phyloP scores from a whole-genome alignment of 2,797 vertebrate species.

The Trematomus bernacchii region DNA sequence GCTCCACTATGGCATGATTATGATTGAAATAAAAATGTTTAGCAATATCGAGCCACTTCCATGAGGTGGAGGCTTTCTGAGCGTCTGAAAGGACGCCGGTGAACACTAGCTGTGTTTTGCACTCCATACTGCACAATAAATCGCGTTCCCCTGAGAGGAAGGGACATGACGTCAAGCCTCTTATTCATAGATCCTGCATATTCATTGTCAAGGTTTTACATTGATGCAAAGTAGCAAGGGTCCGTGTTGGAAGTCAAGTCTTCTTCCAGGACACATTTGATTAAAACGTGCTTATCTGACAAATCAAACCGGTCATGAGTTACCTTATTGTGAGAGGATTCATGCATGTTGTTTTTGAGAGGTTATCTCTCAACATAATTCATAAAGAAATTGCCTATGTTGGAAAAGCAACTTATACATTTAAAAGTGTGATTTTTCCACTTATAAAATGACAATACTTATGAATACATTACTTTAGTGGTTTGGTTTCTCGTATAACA shows the following conservation, averaged over 20 bases:
- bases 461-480: not conserved
- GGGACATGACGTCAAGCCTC: conserved; percentile 75
- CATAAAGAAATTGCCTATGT: not conserved
- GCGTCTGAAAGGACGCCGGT: conserved; percentile 63
- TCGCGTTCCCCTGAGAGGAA: conserved; percentile 63
- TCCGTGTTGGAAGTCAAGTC: conserved; percentile 27
- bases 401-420: conserved; percentile 1
- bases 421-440: not conserved
- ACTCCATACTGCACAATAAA: conserved; percentile 71
- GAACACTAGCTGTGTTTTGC: conserved; percentile 57
- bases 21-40: conserved; percentile 52
- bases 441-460: not conserved
- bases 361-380: not conserved
- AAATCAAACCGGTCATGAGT: conserved; percentile 22
- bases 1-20: conserved; percentile 49
- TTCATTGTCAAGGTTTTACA: conserved; percentile 67
- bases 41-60: conserved; percentile 44
- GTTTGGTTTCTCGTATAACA: not conserved
- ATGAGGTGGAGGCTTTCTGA: conserved; percentile 51
- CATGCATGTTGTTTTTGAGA: not conserved
- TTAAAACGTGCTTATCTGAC: conserved; percentile 20
- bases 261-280: conserved; percentile 17
- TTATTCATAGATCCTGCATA: conserved; percentile 70
- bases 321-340: not conserved
- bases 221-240: conserved; percentile 37